phyloP scores from a whole-genome alignment of 2,797 vertebrate genomes.

The Menidia menidia region DNA sequence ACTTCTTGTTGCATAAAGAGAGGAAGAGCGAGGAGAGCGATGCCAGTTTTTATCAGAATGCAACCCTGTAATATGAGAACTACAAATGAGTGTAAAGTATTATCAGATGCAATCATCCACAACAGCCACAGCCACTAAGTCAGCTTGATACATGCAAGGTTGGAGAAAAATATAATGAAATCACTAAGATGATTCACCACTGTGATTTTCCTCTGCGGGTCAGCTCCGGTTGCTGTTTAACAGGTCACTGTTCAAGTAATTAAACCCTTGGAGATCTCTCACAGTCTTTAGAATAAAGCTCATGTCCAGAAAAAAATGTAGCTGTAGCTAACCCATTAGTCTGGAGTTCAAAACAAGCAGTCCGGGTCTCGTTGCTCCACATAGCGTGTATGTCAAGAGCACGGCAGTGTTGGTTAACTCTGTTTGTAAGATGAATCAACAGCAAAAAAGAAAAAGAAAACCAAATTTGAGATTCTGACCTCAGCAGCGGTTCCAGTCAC shows the following conservation, averaged over 20 bases:
- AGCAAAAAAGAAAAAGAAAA: constrained; percentile 14
- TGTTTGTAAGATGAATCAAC: constrained; percentile 26
- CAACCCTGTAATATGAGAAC: neutral
- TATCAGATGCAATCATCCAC: neutral
- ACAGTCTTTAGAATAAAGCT: neutral
- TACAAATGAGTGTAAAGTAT: neutral
- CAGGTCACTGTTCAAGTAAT: neutral
- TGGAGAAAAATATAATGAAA: neutral
- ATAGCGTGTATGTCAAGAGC: neutral
- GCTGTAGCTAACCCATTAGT: constrained; percentile 5
- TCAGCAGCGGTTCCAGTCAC: constrained; percentile 82
- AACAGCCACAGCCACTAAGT: neutral
- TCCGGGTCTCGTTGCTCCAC: constrained; percentile 23
- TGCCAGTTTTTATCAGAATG: constrained; percentile 14
- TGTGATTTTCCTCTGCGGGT: neutral
- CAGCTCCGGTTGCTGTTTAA: neutral
- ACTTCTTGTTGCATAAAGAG: constrained; percentile 1
- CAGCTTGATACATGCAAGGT: neutral
- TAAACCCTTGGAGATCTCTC: neutral
- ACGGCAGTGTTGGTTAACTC: constrained; percentile 18
- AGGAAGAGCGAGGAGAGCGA: neutral
- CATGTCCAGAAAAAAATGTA: neutral
- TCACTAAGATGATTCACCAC: neutral
- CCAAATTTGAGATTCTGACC: constrained; percentile 75
- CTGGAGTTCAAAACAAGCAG: constrained; percentile 19